Evolutionary conservation across 1,140 invertebrate genomes (phyloP), one percentile per base, ranked within the genome.

Genomic region (Tigriopus japonicus): DNA sequence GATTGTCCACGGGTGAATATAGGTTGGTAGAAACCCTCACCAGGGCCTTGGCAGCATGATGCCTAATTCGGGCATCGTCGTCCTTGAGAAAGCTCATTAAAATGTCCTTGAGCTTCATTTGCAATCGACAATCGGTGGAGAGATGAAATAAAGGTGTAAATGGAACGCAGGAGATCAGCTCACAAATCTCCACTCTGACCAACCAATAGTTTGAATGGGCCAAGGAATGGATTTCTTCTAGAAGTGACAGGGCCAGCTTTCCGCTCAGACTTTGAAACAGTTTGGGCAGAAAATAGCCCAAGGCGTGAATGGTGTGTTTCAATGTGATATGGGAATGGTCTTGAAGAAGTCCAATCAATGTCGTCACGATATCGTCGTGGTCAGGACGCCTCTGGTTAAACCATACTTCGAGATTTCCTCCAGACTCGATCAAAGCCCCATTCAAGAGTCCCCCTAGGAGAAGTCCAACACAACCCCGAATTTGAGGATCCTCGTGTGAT

Each of bases 171-270:
- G 69, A 65, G 7, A 76, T 61, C 14, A 77, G 59, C 40, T 76
- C 73, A 59, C 75, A 64, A 52, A 77, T 62, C 64, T 76, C 75
- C 51, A 75, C 72, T 73, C 87, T 87, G 21, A 89, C 82, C 13
- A 93, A 74, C 83, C 87, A 92, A 71, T 92, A 92, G 0, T 81
- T 77, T 73, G 88, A 87, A 43, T 76, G 74, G 49, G 79, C 77
- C 0, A 87, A 71, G 19, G 71, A 68, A 6, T 82, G 75, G 6
- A 90, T 71, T 45, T 73, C 69, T 52, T 80, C 74, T 23, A 91
- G 68, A n/a, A 83, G 69, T 13, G 74, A 70, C 6, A 75, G 65
- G 15, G 77, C 68, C 13, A 72, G 61, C 3, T 67, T 43, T 69
- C 73, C 76, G 49, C 79, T 74, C 0, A 73, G 64, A 35, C 79